phyloP scores from a whole-genome alignment of 1,140 invertebrate species.

The Battus philenor region DNA sequence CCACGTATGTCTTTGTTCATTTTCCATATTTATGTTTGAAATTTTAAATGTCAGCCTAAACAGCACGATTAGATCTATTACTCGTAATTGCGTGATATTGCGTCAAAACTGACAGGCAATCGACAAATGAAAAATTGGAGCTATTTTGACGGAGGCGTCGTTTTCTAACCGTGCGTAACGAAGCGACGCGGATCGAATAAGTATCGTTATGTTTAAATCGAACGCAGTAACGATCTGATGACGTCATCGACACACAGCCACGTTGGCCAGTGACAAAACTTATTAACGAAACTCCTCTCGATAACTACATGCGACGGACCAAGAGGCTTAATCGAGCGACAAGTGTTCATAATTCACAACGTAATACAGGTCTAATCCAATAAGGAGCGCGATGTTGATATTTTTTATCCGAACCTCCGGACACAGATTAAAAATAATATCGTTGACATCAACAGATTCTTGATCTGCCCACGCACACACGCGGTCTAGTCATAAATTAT shows the following conservation, averaged over 20 bases:
- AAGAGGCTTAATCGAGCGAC: constrained; percentile 9
- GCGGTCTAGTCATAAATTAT: constrained; percentile 55
- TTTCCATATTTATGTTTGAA: too few species aligned
- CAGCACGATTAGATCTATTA: constrained; percentile 2
- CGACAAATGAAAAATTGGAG: constrained; percentile 9
- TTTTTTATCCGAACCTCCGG: constrained; percentile 11
- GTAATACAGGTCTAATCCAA: constrained; percentile 5
- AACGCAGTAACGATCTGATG: neutral
- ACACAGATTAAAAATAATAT: constrained; percentile 22
- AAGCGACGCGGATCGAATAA: constrained; percentile 3
- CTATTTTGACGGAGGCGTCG: constrained; percentile 6
- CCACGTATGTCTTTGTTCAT: too few species aligned
- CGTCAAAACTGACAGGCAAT: constrained; percentile 12
- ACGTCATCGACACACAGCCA: neutral
- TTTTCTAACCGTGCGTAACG: constrained; percentile 9
- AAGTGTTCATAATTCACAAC: constrained; percentile 6
- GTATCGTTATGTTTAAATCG: constrained; percentile 3
- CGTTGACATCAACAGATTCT: constrained; percentile 11
- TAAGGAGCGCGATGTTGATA: constrained; percentile 7
- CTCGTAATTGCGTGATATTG: constrained; percentile 7
- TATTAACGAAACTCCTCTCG: neutral
- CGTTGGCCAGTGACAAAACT: neutral
- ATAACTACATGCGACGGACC: neutral
- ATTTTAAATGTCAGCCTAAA: constrained; percentile 1
- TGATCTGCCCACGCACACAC: constrained; percentile 25